phyloP scores from a whole-genome alignment of 2,888 invertebrate genomes.

The Macrophya alboannulata region DNA sequence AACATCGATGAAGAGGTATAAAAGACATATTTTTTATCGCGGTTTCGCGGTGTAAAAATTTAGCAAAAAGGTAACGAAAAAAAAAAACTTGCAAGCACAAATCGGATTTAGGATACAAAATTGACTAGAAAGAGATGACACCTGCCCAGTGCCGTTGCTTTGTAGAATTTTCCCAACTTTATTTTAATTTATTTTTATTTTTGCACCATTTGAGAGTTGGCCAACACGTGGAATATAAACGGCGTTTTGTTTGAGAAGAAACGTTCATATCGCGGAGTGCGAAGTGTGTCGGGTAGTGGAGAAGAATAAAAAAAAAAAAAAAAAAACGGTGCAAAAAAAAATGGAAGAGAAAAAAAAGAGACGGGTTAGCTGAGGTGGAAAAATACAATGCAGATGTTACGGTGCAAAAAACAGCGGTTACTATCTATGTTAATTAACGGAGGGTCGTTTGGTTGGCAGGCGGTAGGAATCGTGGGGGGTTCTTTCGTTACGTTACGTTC shows the following conservation, averaged over 20 bases:
- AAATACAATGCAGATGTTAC: conserved; percentile 55
- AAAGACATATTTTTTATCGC: not conserved
- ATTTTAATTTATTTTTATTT: not conserved
- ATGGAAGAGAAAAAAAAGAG: conserved; percentile 36
- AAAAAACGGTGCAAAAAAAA: not conserved
- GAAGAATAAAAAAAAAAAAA: not conserved
- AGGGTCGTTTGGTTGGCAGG: conserved; percentile 56
- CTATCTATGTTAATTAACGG: conserved; percentile 74
- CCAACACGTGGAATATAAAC: not conserved
- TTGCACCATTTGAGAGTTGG: not conserved
- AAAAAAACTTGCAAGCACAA: too few species aligned
- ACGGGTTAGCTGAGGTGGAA: conserved; percentile 37
- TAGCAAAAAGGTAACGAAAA: too few species aligned
- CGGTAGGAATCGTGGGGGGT: conserved; percentile 45
- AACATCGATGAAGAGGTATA: not conserved
- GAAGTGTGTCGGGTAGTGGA: not conserved
- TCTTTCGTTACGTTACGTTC: not conserved
- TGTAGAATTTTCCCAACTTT: not conserved
- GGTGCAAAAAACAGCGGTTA: conserved; percentile 53
- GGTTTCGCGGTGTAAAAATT: not conserved
- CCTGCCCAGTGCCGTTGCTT: not conserved
- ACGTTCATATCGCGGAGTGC: conserved; percentile 22
- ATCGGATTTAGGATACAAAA: too few species aligned
- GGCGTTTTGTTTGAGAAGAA: not conserved
- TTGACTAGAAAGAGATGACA: too few species aligned